Percentiles rank a stretch among this genome's conserved stretches.
phyloP scores from a whole-genome alignment of 2,888 invertebrate species.

The Agonopterix arenella region DNA sequence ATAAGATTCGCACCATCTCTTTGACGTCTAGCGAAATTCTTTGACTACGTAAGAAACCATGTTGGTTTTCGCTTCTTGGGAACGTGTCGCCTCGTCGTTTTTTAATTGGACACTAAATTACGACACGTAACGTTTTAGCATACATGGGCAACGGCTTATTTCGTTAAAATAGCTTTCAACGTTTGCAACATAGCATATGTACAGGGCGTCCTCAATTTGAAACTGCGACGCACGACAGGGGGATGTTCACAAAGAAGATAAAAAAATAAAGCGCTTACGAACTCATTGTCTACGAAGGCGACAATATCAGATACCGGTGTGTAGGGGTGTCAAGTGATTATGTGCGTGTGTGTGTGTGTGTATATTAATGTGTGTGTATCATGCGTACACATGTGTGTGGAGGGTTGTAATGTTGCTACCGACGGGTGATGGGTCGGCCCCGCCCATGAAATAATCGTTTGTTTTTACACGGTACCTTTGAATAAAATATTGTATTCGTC shows the following conservation, averaged over 20 bases:
- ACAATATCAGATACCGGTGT: constrained; percentile 29
- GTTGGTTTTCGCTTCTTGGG: constrained; percentile 12
- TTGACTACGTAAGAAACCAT: constrained; percentile 31
- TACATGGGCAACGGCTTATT: constrained; percentile 15
- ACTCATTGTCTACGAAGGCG: constrained; percentile 52
- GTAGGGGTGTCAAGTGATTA: constrained; percentile 41
- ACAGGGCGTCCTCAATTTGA: constrained; percentile 31
- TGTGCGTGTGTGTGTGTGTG: constrained; percentile 23
- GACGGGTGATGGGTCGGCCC: constrained; percentile 52
- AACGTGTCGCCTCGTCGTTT: constrained; percentile 24
- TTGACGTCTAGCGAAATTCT: constrained; percentile 58
- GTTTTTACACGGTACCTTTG: constrained; percentile 38
- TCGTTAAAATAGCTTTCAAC: neutral
- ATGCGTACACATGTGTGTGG: constrained; percentile 17
- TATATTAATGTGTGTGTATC: constrained; percentile 11
- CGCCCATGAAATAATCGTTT: constrained; percentile 61
- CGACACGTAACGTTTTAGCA: constrained; percentile 16
- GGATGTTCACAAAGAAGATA: constrained; percentile 51
- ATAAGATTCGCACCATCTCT: constrained; percentile 38
- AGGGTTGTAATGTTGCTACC: constrained; percentile 50
- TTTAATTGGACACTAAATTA: constrained; percentile 13
- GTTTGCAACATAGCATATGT: constrained; percentile 5
- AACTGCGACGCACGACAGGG: constrained; percentile 36
- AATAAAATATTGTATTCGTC: constrained; percentile 4
- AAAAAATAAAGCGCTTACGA: constrained; percentile 69